Evolutionary conservation across 2,888 invertebrate genomes (phyloP).

Genomic region (Cataglyphis altisquamis): DNA sequence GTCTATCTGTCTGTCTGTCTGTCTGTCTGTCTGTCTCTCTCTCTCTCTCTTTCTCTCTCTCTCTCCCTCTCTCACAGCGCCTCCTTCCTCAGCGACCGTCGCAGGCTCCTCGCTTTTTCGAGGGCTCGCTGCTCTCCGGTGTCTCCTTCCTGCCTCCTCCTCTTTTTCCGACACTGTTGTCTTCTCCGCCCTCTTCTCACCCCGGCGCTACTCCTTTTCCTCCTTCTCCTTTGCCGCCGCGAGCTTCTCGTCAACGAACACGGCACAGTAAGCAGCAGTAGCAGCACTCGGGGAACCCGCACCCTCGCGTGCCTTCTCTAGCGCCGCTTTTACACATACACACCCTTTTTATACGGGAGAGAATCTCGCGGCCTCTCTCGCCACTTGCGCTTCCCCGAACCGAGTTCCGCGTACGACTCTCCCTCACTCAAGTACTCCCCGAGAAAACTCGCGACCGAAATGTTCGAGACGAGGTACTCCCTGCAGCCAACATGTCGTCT

Average conservation of each 20-base stretch:
- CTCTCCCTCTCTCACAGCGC: constrained; percentile 33
- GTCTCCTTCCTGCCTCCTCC: constrained; percentile 46
- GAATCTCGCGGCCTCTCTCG: constrained; percentile 52
- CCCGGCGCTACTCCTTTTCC: constrained; percentile 31
- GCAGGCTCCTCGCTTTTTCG: constrained; percentile 57
- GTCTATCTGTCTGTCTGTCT: neutral
- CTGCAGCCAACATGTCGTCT: constrained; percentile 87
- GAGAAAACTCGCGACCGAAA: constrained; percentile 82
- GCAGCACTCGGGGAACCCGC: constrained; percentile 66
- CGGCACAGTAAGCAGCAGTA: constrained; percentile 57
- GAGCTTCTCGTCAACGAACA: constrained; percentile 68
- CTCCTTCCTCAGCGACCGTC: constrained; percentile 30
- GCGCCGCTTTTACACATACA: constrained; percentile 44
- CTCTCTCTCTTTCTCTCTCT: constrained; percentile 35
- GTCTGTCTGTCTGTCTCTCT: constrained; percentile 32
- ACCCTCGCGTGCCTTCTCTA: constrained; percentile 71
- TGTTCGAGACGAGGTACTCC: constrained; percentile 84
- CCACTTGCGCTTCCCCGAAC: constrained; percentile 61
- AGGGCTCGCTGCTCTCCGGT: constrained; percentile 61
- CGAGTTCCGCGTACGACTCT: constrained; percentile 62
- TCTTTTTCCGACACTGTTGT: constrained; percentile 56
- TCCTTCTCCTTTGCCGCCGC: constrained; percentile 54
- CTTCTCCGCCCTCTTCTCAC: constrained; percentile 59
- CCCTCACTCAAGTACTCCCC: constrained; percentile 81
- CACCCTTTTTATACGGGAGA: constrained; percentile 59